phyloP scores from a whole-genome alignment of 2,797 vertebrate species.

The Mormyrus proboscirostris region DNA sequence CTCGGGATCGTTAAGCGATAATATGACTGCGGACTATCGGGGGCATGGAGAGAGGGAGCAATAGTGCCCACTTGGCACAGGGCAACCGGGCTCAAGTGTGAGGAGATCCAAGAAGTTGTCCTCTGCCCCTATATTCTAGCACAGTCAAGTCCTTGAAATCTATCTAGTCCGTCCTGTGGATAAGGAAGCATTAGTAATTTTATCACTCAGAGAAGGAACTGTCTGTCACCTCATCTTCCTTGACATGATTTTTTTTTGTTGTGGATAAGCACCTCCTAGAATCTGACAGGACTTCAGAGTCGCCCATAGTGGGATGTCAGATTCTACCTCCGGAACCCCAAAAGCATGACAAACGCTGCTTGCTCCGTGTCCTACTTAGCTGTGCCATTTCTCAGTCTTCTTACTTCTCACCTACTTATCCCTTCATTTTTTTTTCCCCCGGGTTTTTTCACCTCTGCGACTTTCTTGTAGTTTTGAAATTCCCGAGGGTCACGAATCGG shows the following conservation, averaged over 20 bases:
- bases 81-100: neutral
- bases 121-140: neutral
- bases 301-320: slow-evolving; percentile 26
- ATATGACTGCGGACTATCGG: neutral
- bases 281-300: slow-evolving; percentile 50
- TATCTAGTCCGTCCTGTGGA: slow-evolving; percentile 26
- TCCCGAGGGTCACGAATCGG: neutral
- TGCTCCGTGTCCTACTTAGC: slow-evolving; percentile 51
- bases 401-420: neutral
- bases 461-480: neutral
- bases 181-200: slow-evolving; percentile 44
- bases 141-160: slow-evolving; percentile 9
- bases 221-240: slow-evolving; percentile 55
- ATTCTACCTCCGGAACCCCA: slow-evolving; percentile 53
- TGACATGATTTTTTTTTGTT: slow-evolving; percentile 53
- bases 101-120: neutral
- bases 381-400: neutral
- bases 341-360: slow-evolving; percentile 55
- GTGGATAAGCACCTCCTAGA: slow-evolving; percentile 45
- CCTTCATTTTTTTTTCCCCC: neutral
- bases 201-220: slow-evolving; percentile 40
- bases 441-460: slow-evolving; percentile 26
- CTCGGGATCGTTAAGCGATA: neutral
- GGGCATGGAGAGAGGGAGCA: neutral
- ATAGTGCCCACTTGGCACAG: neutral